Evolutionary conservation across 37 sponge, comb jelly and placozoan species (phyloP), one percentile per base, ranked within the genome.

Genomic region (Beroe forskalii): DNA sequence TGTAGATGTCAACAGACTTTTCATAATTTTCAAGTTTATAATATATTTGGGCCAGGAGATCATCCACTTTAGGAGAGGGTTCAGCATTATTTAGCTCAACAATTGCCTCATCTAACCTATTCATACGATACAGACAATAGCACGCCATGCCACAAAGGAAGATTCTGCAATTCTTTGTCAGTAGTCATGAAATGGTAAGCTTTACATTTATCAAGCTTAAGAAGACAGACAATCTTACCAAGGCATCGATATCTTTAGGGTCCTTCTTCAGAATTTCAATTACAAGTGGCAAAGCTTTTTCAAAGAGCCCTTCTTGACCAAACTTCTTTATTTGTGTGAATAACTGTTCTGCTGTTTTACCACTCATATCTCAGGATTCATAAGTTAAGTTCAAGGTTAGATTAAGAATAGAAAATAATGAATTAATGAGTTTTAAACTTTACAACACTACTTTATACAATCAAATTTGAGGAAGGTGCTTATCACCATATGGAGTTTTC

Each of bases 71-170:
- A 0, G 43, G 61, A 1, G n/a, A 35, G 0, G 41, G 76, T 3
- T 90, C 92, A 9, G 40, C 89, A 38, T 90, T 40, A 33, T 93
- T 72, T 0, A 97, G 90, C 19, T 89, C 14, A 0, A 61, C 24
- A 35, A 90, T 69, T 32, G 95, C 94, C 55, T 94, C 94, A 24
- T 92, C 62, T 19, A 93, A 93, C 62, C 91, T 90, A 23, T 94
- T 93, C 83, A 92, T 64, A 0, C 96, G 93, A 90, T 97, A 97
- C 43, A 93, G 89, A 63, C 96, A 96, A 91, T 97, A 97, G 1
- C 39, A 8, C 66, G 25, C 25, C 67, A 27, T 44, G 55, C 86
- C 86, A 80, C 86, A 80, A 41, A 3, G 86, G 55, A 9, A 80
- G 1, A 37, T 94, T 92, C 62, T 91, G 66, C 24, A 94, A 43